A percentile compares a stretch with the other conserved stretches of the same genome.
These are phyloP conservation scores for Dasysyrphus tricinctus DNA, from an alignment of 2,888 invertebrate species.

Conservation along the genomic window DNA sequence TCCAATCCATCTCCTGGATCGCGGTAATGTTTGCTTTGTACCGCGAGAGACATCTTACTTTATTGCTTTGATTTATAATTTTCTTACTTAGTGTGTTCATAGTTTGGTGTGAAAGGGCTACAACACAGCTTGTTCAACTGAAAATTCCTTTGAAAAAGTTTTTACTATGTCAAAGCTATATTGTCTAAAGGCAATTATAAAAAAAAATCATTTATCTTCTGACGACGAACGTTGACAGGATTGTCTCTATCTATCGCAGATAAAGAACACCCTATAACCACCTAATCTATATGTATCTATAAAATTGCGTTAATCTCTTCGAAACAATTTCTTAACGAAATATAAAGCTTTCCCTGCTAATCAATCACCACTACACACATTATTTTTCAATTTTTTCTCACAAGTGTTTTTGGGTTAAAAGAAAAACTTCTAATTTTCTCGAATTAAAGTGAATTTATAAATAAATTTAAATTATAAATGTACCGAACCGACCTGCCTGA, in stretches of 20 bases:
- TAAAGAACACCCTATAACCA: not conserved
- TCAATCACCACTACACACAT: conserved; percentile 48
- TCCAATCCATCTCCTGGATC: too few species aligned
- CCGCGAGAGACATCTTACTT: too few species aligned
- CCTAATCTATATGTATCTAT: not conserved
- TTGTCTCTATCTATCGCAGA: not conserved
- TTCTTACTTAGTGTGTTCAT: too few species aligned
- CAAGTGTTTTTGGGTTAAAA: conserved; percentile 6
- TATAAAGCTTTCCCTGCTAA: conserved; percentile 34
- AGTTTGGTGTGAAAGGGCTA: too few species aligned
- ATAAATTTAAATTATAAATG: conserved; percentile 45
- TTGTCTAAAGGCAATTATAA: too few species aligned
- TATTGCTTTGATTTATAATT: too few species aligned
- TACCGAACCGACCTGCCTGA: conserved; percentile 24
- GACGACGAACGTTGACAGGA: too few species aligned
- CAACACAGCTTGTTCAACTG: too few species aligned
- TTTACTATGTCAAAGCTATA: too few species aligned
- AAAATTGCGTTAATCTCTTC: conserved; percentile 30
- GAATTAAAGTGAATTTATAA: conserved; percentile 56
- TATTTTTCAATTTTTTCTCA: conserved; percentile 40
- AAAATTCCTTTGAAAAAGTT: too few species aligned
- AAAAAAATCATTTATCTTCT: too few species aligned
- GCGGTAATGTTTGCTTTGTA: too few species aligned
- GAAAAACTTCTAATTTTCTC: not conserved
- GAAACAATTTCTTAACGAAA: conserved; percentile 40